phyloP scores from a whole-genome alignment of 2,888 invertebrate species.

The Brenthis ino region DNA sequence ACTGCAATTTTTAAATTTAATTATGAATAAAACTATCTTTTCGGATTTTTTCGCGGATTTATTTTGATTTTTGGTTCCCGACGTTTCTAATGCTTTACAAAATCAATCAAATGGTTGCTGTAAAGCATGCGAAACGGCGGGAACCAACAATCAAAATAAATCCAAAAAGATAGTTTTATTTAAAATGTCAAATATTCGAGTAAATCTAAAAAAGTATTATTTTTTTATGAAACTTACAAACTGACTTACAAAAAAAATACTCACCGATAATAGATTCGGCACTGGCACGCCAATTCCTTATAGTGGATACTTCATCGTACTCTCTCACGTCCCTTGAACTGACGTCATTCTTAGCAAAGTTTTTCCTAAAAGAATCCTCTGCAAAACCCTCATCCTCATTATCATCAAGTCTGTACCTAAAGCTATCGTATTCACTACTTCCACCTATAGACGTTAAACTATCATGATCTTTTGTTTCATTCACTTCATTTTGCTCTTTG shows the following conservation, averaged over 20 bases:
- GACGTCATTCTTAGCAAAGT: constrained; percentile 59
- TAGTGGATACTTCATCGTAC: constrained; percentile 57
- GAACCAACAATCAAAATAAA: too few species aligned
- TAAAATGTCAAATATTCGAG: too few species aligned
- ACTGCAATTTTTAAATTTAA: neutral
- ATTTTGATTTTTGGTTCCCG: too few species aligned
- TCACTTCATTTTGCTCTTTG: constrained; percentile 17
- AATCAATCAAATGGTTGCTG: too few species aligned
- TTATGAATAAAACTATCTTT: too few species aligned
- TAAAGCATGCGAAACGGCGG: too few species aligned
- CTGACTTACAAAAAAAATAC: constrained; percentile 24
- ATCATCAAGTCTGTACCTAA: constrained; percentile 83
- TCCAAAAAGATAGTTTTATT: too few species aligned
- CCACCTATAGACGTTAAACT: constrained; percentile 88
- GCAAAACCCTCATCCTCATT: constrained; percentile 71
- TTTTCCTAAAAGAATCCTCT: constrained; percentile 72
- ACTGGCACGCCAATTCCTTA: constrained; percentile 66
- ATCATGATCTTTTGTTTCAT: constrained; percentile 70
- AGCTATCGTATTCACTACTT: constrained; percentile 90
- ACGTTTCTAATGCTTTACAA: too few species aligned
- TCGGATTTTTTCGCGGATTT: too few species aligned
- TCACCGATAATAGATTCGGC: constrained; percentile 72
- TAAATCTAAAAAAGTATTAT: too few species aligned
- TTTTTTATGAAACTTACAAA: neutral
- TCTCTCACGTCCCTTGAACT: constrained; percentile 52